Base-by-base conservation (phyloP, 1,140 invertebrate genomes). In the Cataglyphis hispanica region DNA sequence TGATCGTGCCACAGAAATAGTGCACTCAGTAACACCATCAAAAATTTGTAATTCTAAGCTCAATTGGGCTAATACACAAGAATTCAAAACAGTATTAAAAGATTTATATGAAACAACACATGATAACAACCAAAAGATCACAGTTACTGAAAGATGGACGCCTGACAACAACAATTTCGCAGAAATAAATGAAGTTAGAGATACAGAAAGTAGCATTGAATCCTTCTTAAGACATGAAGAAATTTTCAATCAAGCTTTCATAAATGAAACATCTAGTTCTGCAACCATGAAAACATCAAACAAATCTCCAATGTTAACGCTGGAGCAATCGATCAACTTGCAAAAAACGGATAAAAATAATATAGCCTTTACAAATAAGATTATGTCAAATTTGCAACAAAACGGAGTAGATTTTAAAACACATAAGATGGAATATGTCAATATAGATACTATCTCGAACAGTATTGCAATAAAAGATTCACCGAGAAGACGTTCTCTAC, bases 1-100 rank as follows among this genome's bases (percentile, higher is more conserved):
- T 7, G 91, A 94, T 27, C 87, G 93, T 10, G 93, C 93, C 16
- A 93, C 92, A 8, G 83, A 92, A 53, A 90, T 94, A 22, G 81
- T 94, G 8, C 67, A 76, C 10, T 85, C 90, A 1, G 27, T 4
- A 46, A 85, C 85, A 8, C 86, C 69, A 22, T 86, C 77, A 1
- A 83, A 81, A 64, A 76, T 56, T 19, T 58, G 63, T 22, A 53
- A 67, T 34, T 76, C 88, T n/a, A 75, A 91, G 6, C 5, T 61
- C 25, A 34, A 53, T 2, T 1, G 11, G 10, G 56, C 67, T 2
- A 40, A 87, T 8, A 74, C 16, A 11, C 83, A 75, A 64, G n/a
- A 19, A 0, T 61, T 27, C 7, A 85, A 92, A 66, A 46, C 75
- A 34, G 40, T 90, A 8, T 91, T 93, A 25, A 91, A 93, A 70